Evolutionary conservation across 1,140 invertebrate genomes (phyloP).

Genomic region (Babylonia areolata): DNA sequence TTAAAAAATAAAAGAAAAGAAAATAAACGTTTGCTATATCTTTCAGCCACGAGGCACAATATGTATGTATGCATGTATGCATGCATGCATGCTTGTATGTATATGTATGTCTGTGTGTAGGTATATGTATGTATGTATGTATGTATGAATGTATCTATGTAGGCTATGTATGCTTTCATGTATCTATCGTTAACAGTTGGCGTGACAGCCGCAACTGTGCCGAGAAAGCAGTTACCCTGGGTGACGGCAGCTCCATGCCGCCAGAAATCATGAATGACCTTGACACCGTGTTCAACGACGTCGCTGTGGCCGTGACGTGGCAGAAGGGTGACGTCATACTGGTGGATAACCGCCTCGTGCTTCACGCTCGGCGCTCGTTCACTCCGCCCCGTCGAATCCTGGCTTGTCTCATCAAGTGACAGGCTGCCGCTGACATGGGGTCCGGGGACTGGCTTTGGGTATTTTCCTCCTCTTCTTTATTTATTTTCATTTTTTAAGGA

Average conservation of each 20-base stretch:
- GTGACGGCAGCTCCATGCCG: conserved; percentile 54
- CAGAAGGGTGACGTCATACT: conserved; percentile 63
- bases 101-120: too few relatives aligned
- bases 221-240: conserved; percentile 61
- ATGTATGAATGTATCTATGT: neutral
- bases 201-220: conserved; percentile 61
- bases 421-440: neutral
- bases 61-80: neutral
- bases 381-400: conserved; percentile 64
- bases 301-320: conserved; percentile 62
- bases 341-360: conserved; percentile 65
- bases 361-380: conserved; percentile 63
- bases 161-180: too few relatives aligned
- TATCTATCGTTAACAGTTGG: conserved; percentile 43
- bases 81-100: too few relatives aligned
- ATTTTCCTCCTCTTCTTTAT: neutral
- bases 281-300: conserved; percentile 55
- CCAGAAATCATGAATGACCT: conserved; percentile 53
- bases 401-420: conserved; percentile 61
- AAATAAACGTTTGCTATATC: too few relatives aligned
- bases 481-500: neutral
- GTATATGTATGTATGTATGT: neutral
- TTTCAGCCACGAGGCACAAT: too few relatives aligned
- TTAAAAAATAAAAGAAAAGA: too few relatives aligned
- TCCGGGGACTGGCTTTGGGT: neutral